These are phyloP conservation scores for Terrapene triunguis DNA, from an alignment of 2,113 vertebrate species.

Conservation along the genomic window DNA sequence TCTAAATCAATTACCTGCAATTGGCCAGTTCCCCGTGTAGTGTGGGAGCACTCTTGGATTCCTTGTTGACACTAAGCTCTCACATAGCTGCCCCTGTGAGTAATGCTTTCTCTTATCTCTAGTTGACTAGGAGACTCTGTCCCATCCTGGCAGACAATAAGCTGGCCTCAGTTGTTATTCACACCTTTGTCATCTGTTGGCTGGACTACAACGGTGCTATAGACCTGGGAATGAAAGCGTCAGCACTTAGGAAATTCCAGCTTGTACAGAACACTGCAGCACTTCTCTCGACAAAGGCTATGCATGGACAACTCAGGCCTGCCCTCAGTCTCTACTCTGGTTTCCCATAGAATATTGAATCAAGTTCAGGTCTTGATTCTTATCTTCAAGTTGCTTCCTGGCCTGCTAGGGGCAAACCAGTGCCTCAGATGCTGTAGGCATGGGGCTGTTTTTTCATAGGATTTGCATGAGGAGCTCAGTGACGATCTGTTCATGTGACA, in stretches of 20 bases:
- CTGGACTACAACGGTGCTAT: no score
- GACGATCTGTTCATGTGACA: not conserved
- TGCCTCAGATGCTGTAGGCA: not conserved
- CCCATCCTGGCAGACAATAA: not conserved
- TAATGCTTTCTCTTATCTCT: not conserved
- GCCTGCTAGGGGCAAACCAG: not conserved
- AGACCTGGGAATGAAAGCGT: no score
- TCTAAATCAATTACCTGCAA: no score
- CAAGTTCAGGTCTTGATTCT: not conserved
- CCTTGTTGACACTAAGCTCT: no score
- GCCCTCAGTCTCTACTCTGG: not conserved
- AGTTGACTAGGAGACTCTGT: not conserved
- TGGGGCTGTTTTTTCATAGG: not conserved
- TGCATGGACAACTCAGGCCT: not conserved
- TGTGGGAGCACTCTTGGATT: no score
- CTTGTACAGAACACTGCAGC: not conserved
- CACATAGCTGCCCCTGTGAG: no score
- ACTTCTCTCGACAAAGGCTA: not conserved
- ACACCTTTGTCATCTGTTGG: no score
- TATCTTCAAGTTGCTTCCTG: not conserved
- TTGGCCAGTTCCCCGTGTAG: no score
- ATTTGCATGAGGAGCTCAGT: not conserved
- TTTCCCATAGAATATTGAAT: not conserved
- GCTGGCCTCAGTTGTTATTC: not conserved
- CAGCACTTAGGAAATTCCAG: not conserved